Evolutionary conservation across 2,113 vertebrate species (phyloP).

Genomic region (Chloebia gouldiae): DNA sequence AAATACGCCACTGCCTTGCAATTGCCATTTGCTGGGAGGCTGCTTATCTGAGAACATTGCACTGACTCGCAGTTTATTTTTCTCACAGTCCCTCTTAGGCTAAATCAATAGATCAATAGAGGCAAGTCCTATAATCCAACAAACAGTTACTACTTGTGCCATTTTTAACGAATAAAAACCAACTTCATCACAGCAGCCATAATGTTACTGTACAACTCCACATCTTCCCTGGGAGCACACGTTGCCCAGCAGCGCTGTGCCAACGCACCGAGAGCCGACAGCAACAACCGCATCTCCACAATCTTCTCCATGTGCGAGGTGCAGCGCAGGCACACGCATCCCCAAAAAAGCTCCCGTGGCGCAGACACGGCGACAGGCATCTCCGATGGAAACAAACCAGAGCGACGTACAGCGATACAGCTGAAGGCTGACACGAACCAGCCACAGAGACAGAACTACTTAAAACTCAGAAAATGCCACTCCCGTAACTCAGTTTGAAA

Average conservation of each 20-base stretch:
- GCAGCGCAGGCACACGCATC: background rate
- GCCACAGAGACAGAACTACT: background rate
- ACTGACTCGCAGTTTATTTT: constrained; percentile 24
- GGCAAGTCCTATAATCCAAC: background rate
- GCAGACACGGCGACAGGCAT: background rate
- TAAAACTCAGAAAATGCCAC: background rate
- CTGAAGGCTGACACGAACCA: background rate
- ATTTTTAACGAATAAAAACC: background rate
- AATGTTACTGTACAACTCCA: background rate
- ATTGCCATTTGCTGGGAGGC: background rate
- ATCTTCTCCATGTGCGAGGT: rapidly evolving
- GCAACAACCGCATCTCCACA: background rate
- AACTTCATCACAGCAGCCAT: background rate
- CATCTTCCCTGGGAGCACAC: background rate
- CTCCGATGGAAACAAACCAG: background rate
- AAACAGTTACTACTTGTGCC: background rate
- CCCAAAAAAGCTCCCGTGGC: background rate
- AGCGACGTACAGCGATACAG: background rate
- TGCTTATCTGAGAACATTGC: constrained; percentile 4
- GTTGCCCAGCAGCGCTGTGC: background rate
- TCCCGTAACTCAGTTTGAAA: background rate
- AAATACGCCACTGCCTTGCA: background rate
- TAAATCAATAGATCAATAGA: background rate
- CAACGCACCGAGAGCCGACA: background rate
- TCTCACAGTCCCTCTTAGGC: background rate